Conservation (phyloP, 1,140 invertebrate species). For the Popillia japonica region DNA sequence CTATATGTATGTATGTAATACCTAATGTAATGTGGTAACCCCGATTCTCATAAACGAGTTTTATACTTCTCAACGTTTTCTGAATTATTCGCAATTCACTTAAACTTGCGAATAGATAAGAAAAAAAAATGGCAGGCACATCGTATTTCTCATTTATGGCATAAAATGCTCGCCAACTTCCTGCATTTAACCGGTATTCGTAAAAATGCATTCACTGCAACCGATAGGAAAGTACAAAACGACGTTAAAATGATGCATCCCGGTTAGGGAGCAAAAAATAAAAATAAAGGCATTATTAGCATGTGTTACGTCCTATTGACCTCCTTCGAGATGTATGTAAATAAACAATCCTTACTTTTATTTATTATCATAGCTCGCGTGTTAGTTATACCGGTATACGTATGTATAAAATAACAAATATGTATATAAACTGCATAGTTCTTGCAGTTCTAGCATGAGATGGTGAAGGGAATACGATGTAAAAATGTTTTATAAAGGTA, state of each 20-base stretch:
- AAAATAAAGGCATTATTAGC: constrained; percentile 17
- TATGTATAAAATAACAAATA: constrained; percentile 20
- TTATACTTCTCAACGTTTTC: no score
- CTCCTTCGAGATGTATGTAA: constrained; percentile 4
- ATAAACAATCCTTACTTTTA: constrained; percentile 1
- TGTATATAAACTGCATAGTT: constrained; percentile 8
- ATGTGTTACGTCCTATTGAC: neutral
- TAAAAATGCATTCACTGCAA: neutral
- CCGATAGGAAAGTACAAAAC: neutral
- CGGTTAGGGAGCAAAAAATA: neutral
- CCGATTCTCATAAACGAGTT: neutral
- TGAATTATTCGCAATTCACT: no score
- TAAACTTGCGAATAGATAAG: no score
- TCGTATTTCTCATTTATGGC: no score
- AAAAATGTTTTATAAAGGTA: constrained; percentile 42
- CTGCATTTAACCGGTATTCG: constrained; percentile 17
- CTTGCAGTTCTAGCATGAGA: neutral
- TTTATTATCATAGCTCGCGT: neutral
- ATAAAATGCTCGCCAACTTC: no score
- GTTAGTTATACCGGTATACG: neutral
- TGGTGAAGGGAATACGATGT: constrained; percentile 40
- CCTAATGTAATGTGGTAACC: neutral
- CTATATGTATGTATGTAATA: neutral
- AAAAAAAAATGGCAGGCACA: no score
- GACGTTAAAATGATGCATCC: neutral